Percentiles rank a stretch among this genome's conserved stretches.
phyloP scores from a whole-genome alignment of 2,888 invertebrate species.

The Mythimna pallens region DNA sequence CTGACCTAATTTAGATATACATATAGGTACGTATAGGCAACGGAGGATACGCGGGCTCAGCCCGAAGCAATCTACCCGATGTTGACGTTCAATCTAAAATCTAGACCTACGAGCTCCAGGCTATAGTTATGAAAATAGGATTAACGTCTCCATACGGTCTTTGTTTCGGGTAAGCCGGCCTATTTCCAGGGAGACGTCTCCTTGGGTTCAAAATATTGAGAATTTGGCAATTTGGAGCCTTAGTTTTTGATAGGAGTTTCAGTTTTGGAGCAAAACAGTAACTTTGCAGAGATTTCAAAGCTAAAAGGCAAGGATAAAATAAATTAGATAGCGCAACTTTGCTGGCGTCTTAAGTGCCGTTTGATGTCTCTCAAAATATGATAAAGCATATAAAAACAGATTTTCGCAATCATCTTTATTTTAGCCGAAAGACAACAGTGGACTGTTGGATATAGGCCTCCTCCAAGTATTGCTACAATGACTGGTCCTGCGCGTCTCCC shows the following conservation, averaged over 20 bases:
- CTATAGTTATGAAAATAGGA: conserved; percentile 54
- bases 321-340: background rate
- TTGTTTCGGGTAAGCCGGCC: conserved; percentile 30
- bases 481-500: too few relatives aligned
- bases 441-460: too few relatives aligned
- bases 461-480: too few relatives aligned
- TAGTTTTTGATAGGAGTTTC: background rate
- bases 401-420: too few relatives aligned
- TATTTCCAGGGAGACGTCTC: conserved; percentile 6
- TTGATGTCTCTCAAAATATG: too few relatives aligned
- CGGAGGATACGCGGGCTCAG: conserved; percentile 35
- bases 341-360: background rate
- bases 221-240: background rate
- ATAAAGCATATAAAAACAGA: too few relatives aligned
- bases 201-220: background rate
- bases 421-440: too few relatives aligned
- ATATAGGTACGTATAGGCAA: conserved; percentile 4
- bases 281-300: background rate
- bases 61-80: conserved; percentile 66
- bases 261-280: background rate
- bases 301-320: background rate
- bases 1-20: conserved; percentile 50
- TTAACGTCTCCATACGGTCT: conserved; percentile 38
- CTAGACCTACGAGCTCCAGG: conserved; percentile 53
- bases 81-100: conserved; percentile 72